phyloP scores from a whole-genome alignment of 2,888 invertebrate species.

The Dynastes hyllus region DNA sequence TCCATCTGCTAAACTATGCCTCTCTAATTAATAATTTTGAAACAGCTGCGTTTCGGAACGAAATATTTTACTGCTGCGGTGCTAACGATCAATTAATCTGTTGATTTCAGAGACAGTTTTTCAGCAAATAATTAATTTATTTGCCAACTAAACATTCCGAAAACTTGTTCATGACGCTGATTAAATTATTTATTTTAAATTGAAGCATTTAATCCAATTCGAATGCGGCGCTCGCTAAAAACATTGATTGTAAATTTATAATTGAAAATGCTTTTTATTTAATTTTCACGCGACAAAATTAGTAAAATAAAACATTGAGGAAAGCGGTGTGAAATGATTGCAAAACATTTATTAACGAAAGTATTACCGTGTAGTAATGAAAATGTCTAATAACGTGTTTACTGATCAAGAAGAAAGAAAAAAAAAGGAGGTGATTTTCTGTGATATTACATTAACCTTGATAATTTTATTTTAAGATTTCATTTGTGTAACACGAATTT shows the following conservation, averaged over 20 bases:
- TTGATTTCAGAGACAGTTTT: conserved; percentile 10
- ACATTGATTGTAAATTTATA: not conserved
- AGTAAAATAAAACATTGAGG: no score
- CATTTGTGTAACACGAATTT: no score
- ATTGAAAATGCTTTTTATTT: no score
- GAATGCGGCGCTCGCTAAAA: not conserved
- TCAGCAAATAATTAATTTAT: conserved; percentile 24
- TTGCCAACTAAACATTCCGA: not conserved
- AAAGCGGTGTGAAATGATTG: no score
- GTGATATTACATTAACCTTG: no score
- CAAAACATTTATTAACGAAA: no score
- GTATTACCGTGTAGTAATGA: no score
- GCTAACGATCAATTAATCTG: conserved; percentile 14
- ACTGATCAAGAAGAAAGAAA: no score
- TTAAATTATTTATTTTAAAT: conserved; percentile 10
- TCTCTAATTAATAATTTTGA: conserved; percentile 13
- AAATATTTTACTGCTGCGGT: conserved; percentile 27
- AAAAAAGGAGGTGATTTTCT: no score
- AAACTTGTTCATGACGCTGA: not conserved
- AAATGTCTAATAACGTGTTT: no score
- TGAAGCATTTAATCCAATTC: not conserved
- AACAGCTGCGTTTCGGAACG: not conserved
- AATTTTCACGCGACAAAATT: no score
- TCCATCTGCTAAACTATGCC: conserved; percentile 9
- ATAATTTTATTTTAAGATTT: no score